Evolutionary conservation across 2,113 vertebrate genomes (phyloP).

Genomic region (Rana temporaria): DNA sequence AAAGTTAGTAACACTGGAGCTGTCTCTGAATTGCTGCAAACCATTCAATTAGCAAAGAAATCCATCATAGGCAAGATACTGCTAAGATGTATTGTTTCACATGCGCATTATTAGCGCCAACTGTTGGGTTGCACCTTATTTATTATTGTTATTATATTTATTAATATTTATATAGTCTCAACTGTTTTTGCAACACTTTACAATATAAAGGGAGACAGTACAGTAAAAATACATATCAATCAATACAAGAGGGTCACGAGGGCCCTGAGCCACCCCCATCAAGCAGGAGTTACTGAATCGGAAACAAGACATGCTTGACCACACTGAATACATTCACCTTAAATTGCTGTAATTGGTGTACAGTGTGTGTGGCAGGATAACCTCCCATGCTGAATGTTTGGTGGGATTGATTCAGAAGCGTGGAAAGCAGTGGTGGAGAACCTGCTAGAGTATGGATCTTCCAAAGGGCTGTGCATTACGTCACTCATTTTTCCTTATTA

Average conservation of each 20-base stretch:
- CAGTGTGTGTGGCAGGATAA: slow-evolving; percentile 15
- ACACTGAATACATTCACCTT: slow-evolving; percentile 2
- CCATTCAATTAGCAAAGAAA: background rate
- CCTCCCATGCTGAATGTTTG: slow-evolving; percentile 13
- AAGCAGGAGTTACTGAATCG: slow-evolving; percentile 17
- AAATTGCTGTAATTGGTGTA: background rate
- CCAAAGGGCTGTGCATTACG: no score
- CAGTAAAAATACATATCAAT: no score
- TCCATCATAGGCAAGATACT: background rate
- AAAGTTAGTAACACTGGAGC: no score
- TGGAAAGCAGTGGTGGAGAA: no score
- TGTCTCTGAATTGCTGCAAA: no score
- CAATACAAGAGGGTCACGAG: no score
- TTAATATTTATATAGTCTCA: no score
- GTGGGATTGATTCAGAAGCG: background rate
- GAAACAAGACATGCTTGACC: slow-evolving; percentile 30
- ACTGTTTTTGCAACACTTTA: no score
- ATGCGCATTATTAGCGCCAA: background rate
- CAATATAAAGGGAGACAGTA: no score
- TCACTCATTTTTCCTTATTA: no score
- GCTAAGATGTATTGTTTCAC: slow-evolving; percentile 32
- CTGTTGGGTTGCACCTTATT: slow-evolving; percentile 38
- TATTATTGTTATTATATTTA: no score
- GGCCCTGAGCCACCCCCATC: background rate
- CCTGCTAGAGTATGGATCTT: no score